Base-by-base conservation (phyloP, 2,113 vertebrate genomes). In the Tychaedon coryphoeus region DNA sequence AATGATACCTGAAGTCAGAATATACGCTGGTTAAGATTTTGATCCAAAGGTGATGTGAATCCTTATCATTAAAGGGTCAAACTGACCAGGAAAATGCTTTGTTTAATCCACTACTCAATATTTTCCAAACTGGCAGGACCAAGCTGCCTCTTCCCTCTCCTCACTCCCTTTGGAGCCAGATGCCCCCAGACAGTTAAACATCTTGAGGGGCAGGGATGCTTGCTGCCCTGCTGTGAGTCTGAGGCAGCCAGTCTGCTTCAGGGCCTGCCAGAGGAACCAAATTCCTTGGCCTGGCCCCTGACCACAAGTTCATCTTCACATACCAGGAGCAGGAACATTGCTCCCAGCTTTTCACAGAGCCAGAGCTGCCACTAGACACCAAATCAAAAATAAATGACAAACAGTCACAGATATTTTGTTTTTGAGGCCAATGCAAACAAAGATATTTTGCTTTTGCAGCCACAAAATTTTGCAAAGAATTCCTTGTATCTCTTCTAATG, bases 241-340 rank as follows among this genome's bases (percentile, higher is more conserved):
- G 2, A 81, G 77, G 53, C 77, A 91, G 43, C 36, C 87, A 89
- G 36, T 69, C 22, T 3, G 2, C 76, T 70, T n/a, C 73, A 75
- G 45, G 71, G 33, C 78, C 89, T 94, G 93, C 81, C 66, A 48
- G 40, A 95, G 20, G 12, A 95, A 16, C 5, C 53, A 69, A 38
- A 94, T 92, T 95, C 78, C 62, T 93, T 95, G 93, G 93, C 78
- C 50, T 96, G 85, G 74, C 23, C 67, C 50, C 90, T 0, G 1
- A 88, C 93, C 88, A 54, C 92, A 86, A 79, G 40, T 40, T 76
- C 92, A 75, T 94, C 85, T 51, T 90, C 3, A 0, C 90, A 92
- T 88, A 70, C 85, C 71, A 86, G 74, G 23, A 82, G 54, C 15
- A 31, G 43, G 42, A 82, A 81, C 6, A 12, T 33, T 47, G 38